Percentiles rank a stretch among this genome's conserved stretches.
phyloP scores from a whole-genome alignment of 2,113 vertebrate genomes.

The Acanthochromis polyacanthus region DNA sequence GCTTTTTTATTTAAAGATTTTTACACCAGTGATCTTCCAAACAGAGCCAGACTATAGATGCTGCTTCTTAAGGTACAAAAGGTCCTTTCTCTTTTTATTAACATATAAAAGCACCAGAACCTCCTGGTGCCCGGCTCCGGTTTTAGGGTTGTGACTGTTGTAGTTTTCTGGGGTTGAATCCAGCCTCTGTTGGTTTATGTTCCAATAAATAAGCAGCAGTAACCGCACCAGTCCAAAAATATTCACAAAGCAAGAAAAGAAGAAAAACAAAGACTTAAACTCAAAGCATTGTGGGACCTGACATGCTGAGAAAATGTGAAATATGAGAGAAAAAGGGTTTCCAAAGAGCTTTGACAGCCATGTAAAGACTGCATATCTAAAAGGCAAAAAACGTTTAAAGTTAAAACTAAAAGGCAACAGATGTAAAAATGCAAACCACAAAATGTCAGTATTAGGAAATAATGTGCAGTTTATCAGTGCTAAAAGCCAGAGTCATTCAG shows the following conservation, averaged over 20 bases:
- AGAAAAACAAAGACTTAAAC: background rate
- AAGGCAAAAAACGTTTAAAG: too few species aligned
- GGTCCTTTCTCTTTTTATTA: conserved; percentile 24
- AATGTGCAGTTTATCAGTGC: too few species aligned
- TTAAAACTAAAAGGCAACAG: too few species aligned
- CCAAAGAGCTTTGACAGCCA: too few species aligned
- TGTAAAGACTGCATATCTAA: too few species aligned
- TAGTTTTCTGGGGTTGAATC: conserved; percentile 9
- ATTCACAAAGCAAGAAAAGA: background rate
- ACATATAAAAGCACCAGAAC: conserved; percentile 8
- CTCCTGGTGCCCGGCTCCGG: background rate
- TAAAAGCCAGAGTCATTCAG: too few species aligned
- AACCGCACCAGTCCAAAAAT: background rate
- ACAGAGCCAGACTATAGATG: background rate
- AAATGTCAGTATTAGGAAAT: too few species aligned
- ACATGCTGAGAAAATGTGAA: background rate
- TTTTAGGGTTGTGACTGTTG: background rate
- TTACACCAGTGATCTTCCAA: background rate
- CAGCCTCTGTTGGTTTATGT: background rate
- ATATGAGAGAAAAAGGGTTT: too few species aligned
- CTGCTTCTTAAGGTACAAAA: conserved; percentile 36
- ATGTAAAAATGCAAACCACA: too few species aligned
- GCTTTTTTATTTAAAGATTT: background rate
- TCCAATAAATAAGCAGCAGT: background rate
- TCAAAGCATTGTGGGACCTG: background rate